Base-by-base conservation (phyloP, 2,888 invertebrate species). In the Amblyjoppa proteus region DNA sequence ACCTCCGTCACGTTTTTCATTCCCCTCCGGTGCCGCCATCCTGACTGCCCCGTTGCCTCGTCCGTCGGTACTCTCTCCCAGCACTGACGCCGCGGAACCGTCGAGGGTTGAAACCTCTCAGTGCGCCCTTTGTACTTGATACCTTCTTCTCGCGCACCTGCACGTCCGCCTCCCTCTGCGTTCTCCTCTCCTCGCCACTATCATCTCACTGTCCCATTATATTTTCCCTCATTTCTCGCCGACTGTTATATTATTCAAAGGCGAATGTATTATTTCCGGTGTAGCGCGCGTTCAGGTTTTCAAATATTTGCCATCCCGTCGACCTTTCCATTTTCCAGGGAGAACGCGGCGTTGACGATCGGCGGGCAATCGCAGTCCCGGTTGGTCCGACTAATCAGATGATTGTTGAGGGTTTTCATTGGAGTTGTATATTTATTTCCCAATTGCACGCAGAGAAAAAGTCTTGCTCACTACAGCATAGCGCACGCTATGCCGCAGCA, bases 191-290 rank as follows among this genome's bases (percentile, higher is more conserved):
- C 41, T 9, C 41, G 31, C 58, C 58, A 45, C 45, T 45, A 45
- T 45, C 45, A 20, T 51, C 38, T 11, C n/a, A 6, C 45, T 51
- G 20, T 64, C 20, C 61, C 20, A 13, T n/a, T 49, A 20, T 9
- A 25, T 41, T 77, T 77, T 38, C 61, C 20, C 28, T 68, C 51
- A 41, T 58, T 58, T 38, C 34, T 61, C n/a, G 66, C 58, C 25
- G 25, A 41, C 49, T 73, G 61, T 77, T 73, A 49, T 81, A 81
- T 84, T 81, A 84, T 77, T 77, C 73, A 81, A 31, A 61, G 41
- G 51, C 53, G 34, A 58, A 56, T 58, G 51, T 77, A 81, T 84
- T 73, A 58, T 73, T 73, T 58, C 68, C 68, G 28, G 25, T 38
- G 56, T 41, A 28, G 77, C 73, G 45, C 34, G 25, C 58, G 71